These are phyloP conservation scores for Zaprionus davidi DNA, from an alignment of 1,140 invertebrate genomes.

Conservation along the genomic window DNA sequence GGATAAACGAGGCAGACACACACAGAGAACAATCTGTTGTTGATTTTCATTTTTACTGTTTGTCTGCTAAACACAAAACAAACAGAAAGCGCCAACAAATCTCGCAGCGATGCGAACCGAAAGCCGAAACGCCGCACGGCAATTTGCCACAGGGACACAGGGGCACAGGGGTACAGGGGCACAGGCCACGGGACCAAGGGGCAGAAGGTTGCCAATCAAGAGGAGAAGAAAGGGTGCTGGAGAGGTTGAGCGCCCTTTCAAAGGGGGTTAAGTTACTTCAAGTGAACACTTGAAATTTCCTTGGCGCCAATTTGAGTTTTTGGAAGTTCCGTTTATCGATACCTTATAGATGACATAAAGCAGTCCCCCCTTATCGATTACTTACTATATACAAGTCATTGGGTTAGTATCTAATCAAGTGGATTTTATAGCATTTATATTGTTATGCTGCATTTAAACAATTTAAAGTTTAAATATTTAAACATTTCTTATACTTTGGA, in stretches of 20 bases:
- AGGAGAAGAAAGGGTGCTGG: background rate
- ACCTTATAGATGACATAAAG: too few species aligned
- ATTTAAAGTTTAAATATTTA: too few species aligned
- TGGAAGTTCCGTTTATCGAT: background rate
- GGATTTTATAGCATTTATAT: background rate
- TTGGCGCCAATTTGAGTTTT: background rate
- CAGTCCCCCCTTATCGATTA: background rate
- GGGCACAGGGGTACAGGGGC: background rate
- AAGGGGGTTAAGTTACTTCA: background rate
- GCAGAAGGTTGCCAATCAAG: background rate
- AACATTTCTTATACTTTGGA: too few species aligned
- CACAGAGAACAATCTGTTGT: slow-evolving; percentile 66
- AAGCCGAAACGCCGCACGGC: slow-evolving; percentile 20
- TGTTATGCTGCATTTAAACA: too few species aligned
- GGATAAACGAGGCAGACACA: slow-evolving; percentile 30
- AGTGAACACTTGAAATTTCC: background rate
- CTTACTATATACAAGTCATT: background rate
- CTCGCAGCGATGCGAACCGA: slow-evolving; percentile 18
- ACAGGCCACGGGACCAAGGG: background rate
- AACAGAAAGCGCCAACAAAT: slow-evolving; percentile 58
- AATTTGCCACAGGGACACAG: background rate
- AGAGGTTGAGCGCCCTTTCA: background rate
- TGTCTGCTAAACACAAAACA: slow-evolving; percentile 79
- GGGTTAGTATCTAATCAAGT: too few species aligned
- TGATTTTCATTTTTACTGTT: slow-evolving; percentile 79